Evolutionary conservation across 2,113 vertebrate species (phyloP).

Genomic region (Neolamprologus sp.): DNA sequence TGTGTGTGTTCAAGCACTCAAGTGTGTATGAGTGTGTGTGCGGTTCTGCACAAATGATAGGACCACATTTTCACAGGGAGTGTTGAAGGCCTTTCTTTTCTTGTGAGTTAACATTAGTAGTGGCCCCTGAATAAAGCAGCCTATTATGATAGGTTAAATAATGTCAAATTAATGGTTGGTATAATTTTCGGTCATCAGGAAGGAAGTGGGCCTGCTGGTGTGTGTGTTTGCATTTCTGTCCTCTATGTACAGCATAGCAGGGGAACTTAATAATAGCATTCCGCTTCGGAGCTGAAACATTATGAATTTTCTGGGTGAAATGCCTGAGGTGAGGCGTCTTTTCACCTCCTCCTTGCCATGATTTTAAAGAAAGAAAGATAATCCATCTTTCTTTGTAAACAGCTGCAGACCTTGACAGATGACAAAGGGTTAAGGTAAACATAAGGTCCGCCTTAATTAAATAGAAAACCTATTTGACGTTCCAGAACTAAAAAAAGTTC

Average conservation of each 20-base stretch:
- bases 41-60: background rate
- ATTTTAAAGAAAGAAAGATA: background rate
- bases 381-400: background rate
- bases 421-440: background rate
- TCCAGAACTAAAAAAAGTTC: background rate
- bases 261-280: background rate
- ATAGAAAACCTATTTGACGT: background rate
- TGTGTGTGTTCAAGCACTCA: background rate
- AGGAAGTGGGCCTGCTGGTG: background rate
- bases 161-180: background rate
- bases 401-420: background rate
- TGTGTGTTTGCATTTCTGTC: background rate
- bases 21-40: conserved; percentile 9
- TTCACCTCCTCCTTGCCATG: background rate
- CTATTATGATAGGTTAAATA: background rate
- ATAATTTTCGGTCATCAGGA: background rate
- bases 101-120: background rate
- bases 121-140: background rate
- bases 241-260: background rate
- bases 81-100: background rate
- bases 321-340: background rate
- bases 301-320: background rate
- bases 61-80: background rate
- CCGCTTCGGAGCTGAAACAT: background rate
- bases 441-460: background rate